A percentile compares a stretch with the other conserved stretches of the same genome.
These are phyloP conservation scores for Nomada ruficornis DNA, from an alignment of 2,888 invertebrate species.

Conservation along the genomic window DNA sequence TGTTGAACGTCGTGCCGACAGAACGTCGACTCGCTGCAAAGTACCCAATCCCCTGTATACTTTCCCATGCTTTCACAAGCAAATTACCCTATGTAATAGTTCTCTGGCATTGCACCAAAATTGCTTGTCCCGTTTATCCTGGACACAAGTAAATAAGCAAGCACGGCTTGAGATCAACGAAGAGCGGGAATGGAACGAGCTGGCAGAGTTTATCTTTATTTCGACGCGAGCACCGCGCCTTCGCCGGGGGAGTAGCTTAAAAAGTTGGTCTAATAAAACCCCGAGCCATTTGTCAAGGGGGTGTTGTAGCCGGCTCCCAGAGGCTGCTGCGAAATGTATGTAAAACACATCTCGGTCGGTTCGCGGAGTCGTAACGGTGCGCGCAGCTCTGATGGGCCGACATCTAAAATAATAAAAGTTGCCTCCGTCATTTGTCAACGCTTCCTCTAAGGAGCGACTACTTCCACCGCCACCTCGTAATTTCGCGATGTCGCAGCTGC, in stretches of 20 bases:
- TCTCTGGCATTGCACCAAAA: slow-evolving; percentile 7
- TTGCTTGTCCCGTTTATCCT: slow-evolving; percentile 6
- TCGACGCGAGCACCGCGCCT: slow-evolving; percentile 62
- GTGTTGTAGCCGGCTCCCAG: slow-evolving; percentile 56
- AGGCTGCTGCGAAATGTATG: slow-evolving; percentile 78
- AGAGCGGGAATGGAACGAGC: slow-evolving; percentile 9
- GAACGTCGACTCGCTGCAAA: too few species aligned
- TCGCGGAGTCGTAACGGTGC: slow-evolving; percentile 68
- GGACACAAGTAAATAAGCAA: slow-evolving; percentile 26
- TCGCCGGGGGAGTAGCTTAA: slow-evolving; percentile 75
- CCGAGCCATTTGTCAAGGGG: slow-evolving; percentile 82
- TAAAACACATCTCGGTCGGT: slow-evolving; percentile 80
- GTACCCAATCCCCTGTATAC: not conserved
- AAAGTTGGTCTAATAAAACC: slow-evolving; percentile 82
- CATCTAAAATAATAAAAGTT: slow-evolving; percentile 84
- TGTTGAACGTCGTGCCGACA: not conserved
- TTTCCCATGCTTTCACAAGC: slow-evolving; percentile 17
- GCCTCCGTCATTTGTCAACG: slow-evolving; percentile 84
- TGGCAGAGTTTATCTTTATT: slow-evolving; percentile 78
- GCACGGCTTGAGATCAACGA: not conserved
- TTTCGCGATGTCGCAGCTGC: slow-evolving; percentile 79
- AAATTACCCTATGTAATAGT: not conserved
- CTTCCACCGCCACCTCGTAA: slow-evolving; percentile 75
- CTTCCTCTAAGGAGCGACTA: slow-evolving; percentile 72
- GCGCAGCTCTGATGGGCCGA: slow-evolving; percentile 75